A percentile compares a stretch with the other conserved stretches of the same genome.
Conservation (phyloP, 2,797 vertebrate genomes). For the Lithobates sylvaticus region DNA sequence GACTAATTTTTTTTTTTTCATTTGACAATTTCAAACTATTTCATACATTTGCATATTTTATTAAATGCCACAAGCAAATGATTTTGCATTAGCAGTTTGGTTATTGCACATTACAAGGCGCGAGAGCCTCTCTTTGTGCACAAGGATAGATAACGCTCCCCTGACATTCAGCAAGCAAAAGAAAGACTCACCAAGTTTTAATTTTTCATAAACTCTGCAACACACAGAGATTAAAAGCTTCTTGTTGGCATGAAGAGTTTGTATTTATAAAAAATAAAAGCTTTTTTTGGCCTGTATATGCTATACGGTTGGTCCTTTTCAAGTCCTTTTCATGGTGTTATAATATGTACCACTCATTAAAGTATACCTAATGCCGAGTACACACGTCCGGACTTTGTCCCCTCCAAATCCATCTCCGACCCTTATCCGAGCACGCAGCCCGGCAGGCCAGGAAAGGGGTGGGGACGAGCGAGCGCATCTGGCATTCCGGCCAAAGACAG, state of each 20-base stretch:
- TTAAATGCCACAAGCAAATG: conserved; percentile 72
- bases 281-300: not conserved
- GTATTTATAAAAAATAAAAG: not conserved
- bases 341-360: too few relatives aligned
- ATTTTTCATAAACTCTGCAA: conserved; percentile 33
- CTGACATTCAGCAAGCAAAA: conserved; percentile 62
- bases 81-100: conserved; percentile 67
- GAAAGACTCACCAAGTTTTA: conserved; percentile 44
- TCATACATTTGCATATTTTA: conserved; percentile 75
- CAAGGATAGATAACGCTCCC: conserved; percentile 71
- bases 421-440: too few relatives aligned
- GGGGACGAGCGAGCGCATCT: too few relatives aligned
- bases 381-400: too few relatives aligned
- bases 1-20: conserved; percentile 63
- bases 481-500: too few relatives aligned
- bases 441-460: too few relatives aligned
- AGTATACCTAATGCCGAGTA: too few relatives aligned
- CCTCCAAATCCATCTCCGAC: too few relatives aligned
- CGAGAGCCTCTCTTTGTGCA: conserved; percentile 62
- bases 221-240: conserved; percentile 3
- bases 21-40: conserved; percentile 67
- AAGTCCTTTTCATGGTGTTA: too few relatives aligned
- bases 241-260: not conserved
- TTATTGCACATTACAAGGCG: conserved; percentile 62
- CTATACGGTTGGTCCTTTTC: too few relatives aligned